A percentile compares a stretch with the other conserved stretches of the same genome.
phyloP scores from a whole-genome alignment of 1,140 invertebrate species.

The Calosoma granatense region DNA sequence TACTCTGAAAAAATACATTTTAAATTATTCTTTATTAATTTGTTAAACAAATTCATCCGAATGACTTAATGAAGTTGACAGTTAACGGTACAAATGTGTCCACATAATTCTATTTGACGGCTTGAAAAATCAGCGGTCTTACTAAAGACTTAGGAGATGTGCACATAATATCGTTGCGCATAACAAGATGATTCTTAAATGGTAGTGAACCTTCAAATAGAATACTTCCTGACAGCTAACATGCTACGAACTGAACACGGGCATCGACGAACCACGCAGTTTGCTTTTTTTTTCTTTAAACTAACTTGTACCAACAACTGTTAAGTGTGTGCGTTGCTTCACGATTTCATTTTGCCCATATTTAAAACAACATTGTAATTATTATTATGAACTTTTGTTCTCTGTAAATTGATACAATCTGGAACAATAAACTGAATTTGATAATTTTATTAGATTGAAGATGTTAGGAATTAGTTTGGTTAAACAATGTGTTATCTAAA shows the following conservation, averaged over 20 bases:
- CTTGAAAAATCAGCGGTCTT: not conserved
- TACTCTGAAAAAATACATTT: too few species aligned
- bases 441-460: too few species aligned
- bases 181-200: not conserved
- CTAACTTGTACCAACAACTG: not conserved
- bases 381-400: not conserved
- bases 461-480: too few species aligned
- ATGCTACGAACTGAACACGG: too few species aligned
- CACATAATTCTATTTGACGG: not conserved
- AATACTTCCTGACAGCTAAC: not conserved
- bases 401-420: not conserved
- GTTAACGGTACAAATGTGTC: too few species aligned
- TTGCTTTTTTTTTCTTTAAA: not conserved
- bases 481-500: too few species aligned
- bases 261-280: not conserved
- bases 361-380: not conserved
- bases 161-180: too few species aligned
- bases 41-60: too few species aligned
- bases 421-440: too few species aligned
- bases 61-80: not conserved
- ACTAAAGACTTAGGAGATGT: not conserved
- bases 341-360: not conserved
- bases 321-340: not conserved
- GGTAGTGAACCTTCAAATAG: not conserved
- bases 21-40: too few species aligned